Conservation (phyloP, 1,140 invertebrate species). For the Drosophila gunungcola region DNA sequence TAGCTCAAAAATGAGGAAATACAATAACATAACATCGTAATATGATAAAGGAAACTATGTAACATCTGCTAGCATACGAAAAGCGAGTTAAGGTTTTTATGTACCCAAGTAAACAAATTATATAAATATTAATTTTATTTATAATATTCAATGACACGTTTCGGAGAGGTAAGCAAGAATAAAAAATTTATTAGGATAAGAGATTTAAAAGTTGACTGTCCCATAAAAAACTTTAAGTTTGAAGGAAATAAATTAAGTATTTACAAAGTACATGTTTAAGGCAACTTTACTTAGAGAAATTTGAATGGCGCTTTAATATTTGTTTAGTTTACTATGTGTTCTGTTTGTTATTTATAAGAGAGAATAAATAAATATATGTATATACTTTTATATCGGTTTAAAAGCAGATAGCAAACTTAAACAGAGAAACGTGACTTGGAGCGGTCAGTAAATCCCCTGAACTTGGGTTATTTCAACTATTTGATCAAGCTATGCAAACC, state of each 20-base stretch:
- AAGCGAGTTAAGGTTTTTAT: not conserved
- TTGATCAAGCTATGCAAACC: slow-evolving; percentile 28
- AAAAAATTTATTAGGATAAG: no score
- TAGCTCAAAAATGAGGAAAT: slow-evolving; percentile 25
- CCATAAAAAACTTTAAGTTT: no score
- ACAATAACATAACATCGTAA: not conserved
- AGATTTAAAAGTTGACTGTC: no score
- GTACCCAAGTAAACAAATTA: not conserved
- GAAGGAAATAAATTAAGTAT: no score
- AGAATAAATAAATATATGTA: slow-evolving; percentile 6
- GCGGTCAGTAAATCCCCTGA: slow-evolving; percentile 3
- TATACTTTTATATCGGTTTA: slow-evolving; percentile 23
- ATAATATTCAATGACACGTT: not conserved
- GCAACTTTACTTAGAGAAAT: not conserved
- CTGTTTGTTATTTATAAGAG: slow-evolving; percentile 19
- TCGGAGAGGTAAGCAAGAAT: no score
- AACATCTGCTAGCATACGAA: not conserved
- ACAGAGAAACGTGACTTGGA: slow-evolving; percentile 42
- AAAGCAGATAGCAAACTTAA: slow-evolving; percentile 38
- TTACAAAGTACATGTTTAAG: not conserved
- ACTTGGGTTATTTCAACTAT: slow-evolving; percentile 26
- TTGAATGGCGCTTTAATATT: slow-evolving; percentile 2
- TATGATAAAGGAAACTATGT: not conserved
- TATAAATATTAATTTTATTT: no score
- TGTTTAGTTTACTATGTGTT: slow-evolving; percentile 17